Evolutionary conservation across 2,888 invertebrate genomes (phyloP), one percentile per base, ranked within the genome.

Genomic region (Lochmaea capreae): DNA sequence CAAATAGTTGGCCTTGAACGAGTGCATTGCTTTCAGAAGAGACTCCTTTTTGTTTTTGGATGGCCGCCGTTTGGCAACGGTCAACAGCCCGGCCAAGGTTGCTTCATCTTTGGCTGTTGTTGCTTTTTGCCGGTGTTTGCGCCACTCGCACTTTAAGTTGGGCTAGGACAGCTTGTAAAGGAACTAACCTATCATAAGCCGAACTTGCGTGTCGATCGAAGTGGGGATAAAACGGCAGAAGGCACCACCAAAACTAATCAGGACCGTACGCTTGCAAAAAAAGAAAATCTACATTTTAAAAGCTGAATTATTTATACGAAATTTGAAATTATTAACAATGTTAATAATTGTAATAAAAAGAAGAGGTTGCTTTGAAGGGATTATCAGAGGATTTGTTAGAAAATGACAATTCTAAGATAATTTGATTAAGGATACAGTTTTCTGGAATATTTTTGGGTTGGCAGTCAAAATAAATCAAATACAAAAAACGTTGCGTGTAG

Each of bases 1-100:
- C 87, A 84, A 87, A 87, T 85, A 86, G 86, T 85, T 87, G 86
- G 85, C 87, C 87, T 87, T 87, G 87, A 87, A 87, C 86, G 87
- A 87, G 87, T 87, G 86, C 87, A 87, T 87, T 87, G 87, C 87
- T 86, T 86, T 86, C 83, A 84, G 84, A 84, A 71, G 66, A 66
- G 72, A 72, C 79, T 83, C 86, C 86, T 87, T 87, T 87, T 86
- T 87, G 86, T 86, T 86, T 86, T 86, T 85, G 86, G 86, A 84
- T 83, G 82, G 81, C 71, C 78, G 77, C 79, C 86, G 86, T 86
- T 86, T 86, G 86, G 87, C 87, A 86, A 87, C 87, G 86, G 87
- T 87, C 87, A 87, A 87, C 86, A 86, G 85, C 86, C 87, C 85
- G 85, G 85, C 86, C 87, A 87, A 87, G 87, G 86, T 85, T 86